phyloP scores from a whole-genome alignment of 2,113 vertebrate species.

The Apodemus speciosus region DNA sequence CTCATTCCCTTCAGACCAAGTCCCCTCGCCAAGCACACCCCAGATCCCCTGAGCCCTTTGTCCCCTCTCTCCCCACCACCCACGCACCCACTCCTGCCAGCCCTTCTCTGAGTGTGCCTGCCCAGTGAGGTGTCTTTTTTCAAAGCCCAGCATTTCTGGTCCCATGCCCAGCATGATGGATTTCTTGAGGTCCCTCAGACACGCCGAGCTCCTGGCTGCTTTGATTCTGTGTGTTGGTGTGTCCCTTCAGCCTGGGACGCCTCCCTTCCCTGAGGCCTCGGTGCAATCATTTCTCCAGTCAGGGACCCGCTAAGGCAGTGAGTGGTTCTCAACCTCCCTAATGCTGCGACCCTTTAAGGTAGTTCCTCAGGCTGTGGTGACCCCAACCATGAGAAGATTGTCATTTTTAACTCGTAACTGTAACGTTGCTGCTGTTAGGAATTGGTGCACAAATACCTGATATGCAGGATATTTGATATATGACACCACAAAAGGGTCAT shows the following conservation, averaged over 20 bases:
- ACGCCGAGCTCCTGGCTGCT: not conserved
- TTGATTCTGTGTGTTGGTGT: not conserved
- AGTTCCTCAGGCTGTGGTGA: not conserved
- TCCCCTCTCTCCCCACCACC: not conserved
- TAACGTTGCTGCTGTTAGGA: not conserved
- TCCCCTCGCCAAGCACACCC: not conserved
- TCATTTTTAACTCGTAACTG: not conserved
- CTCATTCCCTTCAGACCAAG: not conserved
- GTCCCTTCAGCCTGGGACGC: not conserved
- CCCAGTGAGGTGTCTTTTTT: not conserved
- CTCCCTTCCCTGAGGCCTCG: not conserved
- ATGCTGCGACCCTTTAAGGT: not conserved
- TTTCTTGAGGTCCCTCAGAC: not conserved
- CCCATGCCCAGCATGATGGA: not conserved
- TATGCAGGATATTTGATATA: not conserved
- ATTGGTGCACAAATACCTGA: not conserved
- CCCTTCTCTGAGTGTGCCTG: fast-evolving
- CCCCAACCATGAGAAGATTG: not conserved
- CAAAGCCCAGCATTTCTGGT: not conserved
- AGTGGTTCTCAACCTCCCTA: not conserved
- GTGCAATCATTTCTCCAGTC: not conserved
- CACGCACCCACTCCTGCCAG: not conserved
- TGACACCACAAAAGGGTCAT: not conserved
- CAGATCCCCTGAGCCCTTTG: not conserved
- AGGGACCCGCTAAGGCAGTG: not conserved